These are phyloP conservation scores for Crocallis elinguaria DNA, from an alignment of 2,888 invertebrate species.

Conservation along the genomic window DNA sequence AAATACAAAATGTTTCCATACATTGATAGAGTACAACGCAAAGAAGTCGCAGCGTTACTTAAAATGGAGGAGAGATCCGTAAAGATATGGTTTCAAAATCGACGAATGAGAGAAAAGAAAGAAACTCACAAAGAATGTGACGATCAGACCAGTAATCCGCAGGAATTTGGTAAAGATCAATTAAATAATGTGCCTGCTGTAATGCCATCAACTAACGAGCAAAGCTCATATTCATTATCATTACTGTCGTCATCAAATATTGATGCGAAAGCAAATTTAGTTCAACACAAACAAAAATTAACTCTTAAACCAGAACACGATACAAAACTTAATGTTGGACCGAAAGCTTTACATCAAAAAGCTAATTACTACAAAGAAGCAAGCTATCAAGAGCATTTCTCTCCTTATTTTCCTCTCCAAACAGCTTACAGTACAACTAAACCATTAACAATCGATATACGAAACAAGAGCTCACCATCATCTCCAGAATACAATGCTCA, in stretches of 20 bases:
- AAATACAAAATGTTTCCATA: slow-evolving; percentile 89
- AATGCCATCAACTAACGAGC: slow-evolving; percentile 49
- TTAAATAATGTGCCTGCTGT: slow-evolving; percentile 48
- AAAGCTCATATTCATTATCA: slow-evolving; percentile 43
- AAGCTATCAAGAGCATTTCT: neutral
- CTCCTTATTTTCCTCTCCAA: slow-evolving; percentile 11
- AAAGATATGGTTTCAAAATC: slow-evolving; percentile 94
- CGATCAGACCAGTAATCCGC: slow-evolving; percentile 37
- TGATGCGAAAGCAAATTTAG: neutral
- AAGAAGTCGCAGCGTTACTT: slow-evolving; percentile 87
- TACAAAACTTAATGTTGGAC: neutral
- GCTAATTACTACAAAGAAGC: slow-evolving; percentile 21
- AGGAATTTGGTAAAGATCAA: slow-evolving; percentile 45
- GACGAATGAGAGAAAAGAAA: slow-evolving; percentile 90
- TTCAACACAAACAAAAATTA: neutral
- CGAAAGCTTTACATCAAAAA: neutral
- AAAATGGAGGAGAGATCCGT: slow-evolving; percentile 89
- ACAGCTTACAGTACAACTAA: neutral
- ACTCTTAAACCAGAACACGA: slow-evolving; percentile 8
- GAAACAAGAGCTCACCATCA: neutral
- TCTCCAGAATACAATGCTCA: slow-evolving; percentile 4
- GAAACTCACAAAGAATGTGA: slow-evolving; percentile 60
- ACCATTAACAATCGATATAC: neutral
- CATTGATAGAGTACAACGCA: slow-evolving; percentile 87
- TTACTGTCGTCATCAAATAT: slow-evolving; percentile 28